Evolutionary conservation across 2,888 invertebrate species (phyloP).

Genomic region (Pediacus dermestoides): DNA sequence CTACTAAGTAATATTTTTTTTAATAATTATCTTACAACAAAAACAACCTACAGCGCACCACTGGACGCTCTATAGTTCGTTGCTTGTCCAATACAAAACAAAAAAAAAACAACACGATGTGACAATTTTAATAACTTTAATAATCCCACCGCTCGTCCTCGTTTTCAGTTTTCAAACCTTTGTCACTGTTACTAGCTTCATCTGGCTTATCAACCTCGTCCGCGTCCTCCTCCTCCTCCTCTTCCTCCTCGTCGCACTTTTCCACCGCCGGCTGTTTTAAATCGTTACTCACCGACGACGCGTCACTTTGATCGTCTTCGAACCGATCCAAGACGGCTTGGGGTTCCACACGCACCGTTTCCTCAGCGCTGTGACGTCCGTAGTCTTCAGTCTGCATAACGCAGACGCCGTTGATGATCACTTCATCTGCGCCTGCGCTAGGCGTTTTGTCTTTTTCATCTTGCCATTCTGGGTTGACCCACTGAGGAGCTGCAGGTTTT

Average conservation of each 20-base stretch:
- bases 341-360: slow-evolving; percentile 74
- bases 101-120: slow-evolving; percentile 7
- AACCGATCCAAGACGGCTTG: slow-evolving; percentile 66
- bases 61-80: neutral
- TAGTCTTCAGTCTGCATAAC: slow-evolving; percentile 85
- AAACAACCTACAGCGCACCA: slow-evolving; percentile 6
- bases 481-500: slow-evolving; percentile 95
- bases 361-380: slow-evolving; percentile 56
- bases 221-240: slow-evolving; percentile 33
- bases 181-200: slow-evolving; percentile 46
- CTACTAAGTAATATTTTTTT: too few relatives aligned
- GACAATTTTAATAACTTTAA: slow-evolving; percentile 29
- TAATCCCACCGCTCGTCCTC: slow-evolving; percentile 66
- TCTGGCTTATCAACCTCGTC: slow-evolving; percentile 36
- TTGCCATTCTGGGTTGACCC: slow-evolving; percentile 95
- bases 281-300: slow-evolving; percentile 47
- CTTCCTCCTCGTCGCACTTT: slow-evolving; percentile 37
- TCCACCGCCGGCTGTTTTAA: slow-evolving; percentile 29
- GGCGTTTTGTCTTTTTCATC: slow-evolving; percentile 62
- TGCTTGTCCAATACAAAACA: slow-evolving; percentile 26
- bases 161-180: slow-evolving; percentile 58
- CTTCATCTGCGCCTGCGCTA: slow-evolving; percentile 66
- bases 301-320: slow-evolving; percentile 55
- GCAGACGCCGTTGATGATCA: slow-evolving; percentile 91
- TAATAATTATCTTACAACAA: slow-evolving; percentile 30